phyloP scores from a whole-genome alignment of 2,113 vertebrate genomes.

The Sminthopsis crassicaudata region DNA sequence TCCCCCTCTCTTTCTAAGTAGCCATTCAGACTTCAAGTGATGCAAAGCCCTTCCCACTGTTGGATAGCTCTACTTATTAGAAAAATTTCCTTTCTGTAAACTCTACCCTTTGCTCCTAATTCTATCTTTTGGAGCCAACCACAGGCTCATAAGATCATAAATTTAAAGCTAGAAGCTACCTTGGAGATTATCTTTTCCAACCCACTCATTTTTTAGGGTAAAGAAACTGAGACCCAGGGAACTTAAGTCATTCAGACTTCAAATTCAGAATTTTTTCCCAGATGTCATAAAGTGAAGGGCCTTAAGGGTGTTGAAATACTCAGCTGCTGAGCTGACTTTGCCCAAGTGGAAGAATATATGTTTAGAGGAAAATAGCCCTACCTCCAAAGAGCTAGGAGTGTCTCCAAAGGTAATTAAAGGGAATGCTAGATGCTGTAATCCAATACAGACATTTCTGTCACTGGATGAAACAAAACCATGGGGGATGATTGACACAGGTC shows the following conservation, averaged over 20 bases:
- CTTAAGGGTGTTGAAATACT: conserved; percentile 53
- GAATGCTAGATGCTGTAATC: not conserved
- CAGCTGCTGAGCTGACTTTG: conserved; percentile 57
- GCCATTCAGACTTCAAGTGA: not conserved
- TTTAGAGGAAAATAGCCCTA: conserved; percentile 53
- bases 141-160: not conserved
- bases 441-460: conserved; percentile 27
- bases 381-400: conserved; percentile 12
- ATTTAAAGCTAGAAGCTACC: not conserved
- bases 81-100: not conserved
- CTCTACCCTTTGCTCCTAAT: not conserved
- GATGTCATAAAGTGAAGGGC: not conserved
- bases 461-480: conserved; percentile 12
- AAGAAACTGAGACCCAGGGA: not conserved
- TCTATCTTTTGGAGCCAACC: not conserved
- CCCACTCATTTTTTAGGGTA: not conserved
- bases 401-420: not conserved
- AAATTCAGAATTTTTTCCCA: not conserved
- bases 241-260: not conserved
- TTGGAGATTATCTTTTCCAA: not conserved
- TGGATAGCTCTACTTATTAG: not conserved
- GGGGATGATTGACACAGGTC: conserved; percentile 44
- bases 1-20: not conserved
- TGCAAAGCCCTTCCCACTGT: not conserved
- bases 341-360: conserved; percentile 60